Evolutionary conservation across 2,888 invertebrate genomes (phyloP).

Genomic region (Thymelicus sylvestris): DNA sequence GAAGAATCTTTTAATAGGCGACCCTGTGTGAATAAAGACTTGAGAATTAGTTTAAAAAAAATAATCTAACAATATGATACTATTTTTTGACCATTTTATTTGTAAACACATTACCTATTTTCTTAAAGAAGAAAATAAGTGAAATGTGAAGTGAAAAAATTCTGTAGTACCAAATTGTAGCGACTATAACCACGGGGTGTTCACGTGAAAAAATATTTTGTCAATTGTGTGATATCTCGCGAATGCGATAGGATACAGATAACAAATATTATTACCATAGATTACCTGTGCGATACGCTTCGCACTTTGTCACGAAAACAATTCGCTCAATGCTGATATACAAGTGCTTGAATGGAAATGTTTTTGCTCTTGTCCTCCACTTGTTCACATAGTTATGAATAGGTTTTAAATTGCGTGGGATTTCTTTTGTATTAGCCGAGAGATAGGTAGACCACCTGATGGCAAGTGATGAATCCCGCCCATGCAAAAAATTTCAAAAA

Average conservation of each 20-base stretch:
- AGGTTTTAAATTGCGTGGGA: neutral
- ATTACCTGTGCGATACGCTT: constrained; percentile 29
- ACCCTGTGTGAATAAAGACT: too few relatives aligned
- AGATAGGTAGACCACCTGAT: too few relatives aligned
- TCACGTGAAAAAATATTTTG: constrained; percentile 38
- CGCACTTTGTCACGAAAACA: constrained; percentile 12
- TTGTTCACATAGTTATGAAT: neutral
- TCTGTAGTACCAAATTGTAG: neutral
- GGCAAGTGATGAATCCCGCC: too few relatives aligned
- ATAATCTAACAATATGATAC: too few relatives aligned
- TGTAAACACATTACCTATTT: too few relatives aligned
- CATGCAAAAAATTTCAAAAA: too few relatives aligned
- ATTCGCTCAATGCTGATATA: neutral
- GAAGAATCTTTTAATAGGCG: too few relatives aligned
- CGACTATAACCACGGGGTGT: constrained; percentile 35
- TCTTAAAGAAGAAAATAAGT: too few relatives aligned
- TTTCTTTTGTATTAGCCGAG: too few relatives aligned
- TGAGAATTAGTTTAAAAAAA: too few relatives aligned
- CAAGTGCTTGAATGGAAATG: constrained; percentile 3
- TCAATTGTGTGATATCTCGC: constrained; percentile 33
- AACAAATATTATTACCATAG: constrained; percentile 39
- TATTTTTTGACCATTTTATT: too few relatives aligned
- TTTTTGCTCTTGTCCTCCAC: neutral
- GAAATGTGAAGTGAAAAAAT: too few relatives aligned
- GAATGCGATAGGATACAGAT: constrained; percentile 26